These are phyloP conservation scores for Myrmecobius fasciatus DNA, from an alignment of 2,113 vertebrate species.

Conservation along the genomic window DNA sequence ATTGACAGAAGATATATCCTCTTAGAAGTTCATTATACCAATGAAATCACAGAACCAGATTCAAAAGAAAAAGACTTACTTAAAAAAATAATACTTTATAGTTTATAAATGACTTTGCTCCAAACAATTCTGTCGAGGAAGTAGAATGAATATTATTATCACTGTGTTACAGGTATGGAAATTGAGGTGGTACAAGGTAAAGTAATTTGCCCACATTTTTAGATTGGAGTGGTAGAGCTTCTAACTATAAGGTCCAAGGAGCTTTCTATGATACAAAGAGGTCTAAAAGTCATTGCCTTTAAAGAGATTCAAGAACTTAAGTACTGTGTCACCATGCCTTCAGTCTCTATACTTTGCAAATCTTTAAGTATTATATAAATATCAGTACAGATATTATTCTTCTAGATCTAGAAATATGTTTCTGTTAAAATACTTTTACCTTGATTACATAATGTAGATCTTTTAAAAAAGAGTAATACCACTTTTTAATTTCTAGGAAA, in stretches of 20 bases:
- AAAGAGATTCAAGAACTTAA: conserved; percentile 55
- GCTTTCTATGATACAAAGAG: background rate
- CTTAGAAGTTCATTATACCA: background rate
- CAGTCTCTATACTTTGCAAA: background rate
- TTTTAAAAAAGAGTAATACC: background rate
- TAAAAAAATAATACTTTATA: background rate
- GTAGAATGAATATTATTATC: background rate
- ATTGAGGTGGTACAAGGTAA: background rate
- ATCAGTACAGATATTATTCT: background rate
- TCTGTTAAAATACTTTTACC: background rate
- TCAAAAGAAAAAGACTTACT: background rate
- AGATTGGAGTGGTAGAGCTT: background rate
- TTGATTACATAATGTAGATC: background rate
- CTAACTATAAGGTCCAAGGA: background rate
- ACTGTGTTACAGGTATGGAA: background rate
- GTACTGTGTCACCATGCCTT: conserved; percentile 20
- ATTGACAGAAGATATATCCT: background rate
- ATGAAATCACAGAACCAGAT: background rate
- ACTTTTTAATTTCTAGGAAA: background rate
- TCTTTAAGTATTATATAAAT: background rate
- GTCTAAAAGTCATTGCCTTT: conserved; percentile 57
- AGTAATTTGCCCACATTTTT: background rate
- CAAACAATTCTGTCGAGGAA: background rate
- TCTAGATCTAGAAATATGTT: background rate
- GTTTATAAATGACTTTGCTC: background rate